Evolutionary conservation across 2,113 vertebrate genomes (phyloP), one percentile per base, ranked within the genome.

Genomic region (Thymallus thymallus): DNA sequence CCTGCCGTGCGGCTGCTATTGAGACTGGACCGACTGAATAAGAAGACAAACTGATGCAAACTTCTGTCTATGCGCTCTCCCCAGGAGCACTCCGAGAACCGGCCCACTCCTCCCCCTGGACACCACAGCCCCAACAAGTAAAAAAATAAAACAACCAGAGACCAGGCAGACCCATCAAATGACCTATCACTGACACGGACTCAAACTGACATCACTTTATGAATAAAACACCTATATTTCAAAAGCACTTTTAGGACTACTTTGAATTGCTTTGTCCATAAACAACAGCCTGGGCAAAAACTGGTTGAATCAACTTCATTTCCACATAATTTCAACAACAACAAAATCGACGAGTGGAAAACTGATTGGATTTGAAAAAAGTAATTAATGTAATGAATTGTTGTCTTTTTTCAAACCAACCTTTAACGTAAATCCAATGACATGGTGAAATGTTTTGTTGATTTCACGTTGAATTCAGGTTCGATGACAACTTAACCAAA

Each of bases 1-100:
- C 90, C 89, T 88, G 90, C 89, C 83, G 90, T 78, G 90, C 86
- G 61, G 82, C 86, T 88, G 90, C 89, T 90, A 89, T 88, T 90
- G 86, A 91, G 89, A 87, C 86, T 87, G 35, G 9, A 41, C 86
- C 81, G 79, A 82, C 89, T 86, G 87, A 89, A 89, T 84, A 88
- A 87, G 88, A 73, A 88, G 76, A 86, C 87, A 75, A 90, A 81
- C 84, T 90, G 87, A 83, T 88, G 79, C 86, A 85, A 87, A 85
- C 85, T 88, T 75, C 86, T 83, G 74, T 63, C 68, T 80, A 76
- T 82, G 81, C 81, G 79, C 83, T 83, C 80, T 69, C 76, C 73
- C 84, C 67, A 71, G 80, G 84, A 82, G 78, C 77, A 89, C 81
- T 90, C 86, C 23, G 78, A 79, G 75, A 90, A 89, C 89, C 92